phyloP scores from a whole-genome alignment of 2,888 invertebrate genomes.

The Tupiocoris notatus region DNA sequence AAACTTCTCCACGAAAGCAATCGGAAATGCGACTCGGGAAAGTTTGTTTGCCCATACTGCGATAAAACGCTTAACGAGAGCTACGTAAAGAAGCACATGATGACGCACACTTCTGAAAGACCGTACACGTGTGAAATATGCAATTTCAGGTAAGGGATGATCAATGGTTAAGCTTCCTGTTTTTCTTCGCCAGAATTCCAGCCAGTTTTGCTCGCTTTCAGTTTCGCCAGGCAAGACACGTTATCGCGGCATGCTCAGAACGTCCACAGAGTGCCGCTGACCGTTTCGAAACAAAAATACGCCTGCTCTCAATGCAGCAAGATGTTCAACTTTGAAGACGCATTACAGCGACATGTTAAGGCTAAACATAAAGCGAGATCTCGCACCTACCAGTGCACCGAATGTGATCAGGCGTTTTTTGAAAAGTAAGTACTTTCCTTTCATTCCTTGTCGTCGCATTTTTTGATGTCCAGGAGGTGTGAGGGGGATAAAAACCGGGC shows the following conservation, averaged over 20 bases:
- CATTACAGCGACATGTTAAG: slow-evolving; percentile 27
- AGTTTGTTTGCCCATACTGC: slow-evolving; percentile 69
- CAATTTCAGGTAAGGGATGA: slow-evolving; percentile 4
- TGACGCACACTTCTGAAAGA: slow-evolving; percentile 61
- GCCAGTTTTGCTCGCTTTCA: slow-evolving; percentile 53
- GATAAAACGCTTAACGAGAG: slow-evolving; percentile 65
- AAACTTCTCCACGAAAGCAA: slow-evolving; percentile 33
- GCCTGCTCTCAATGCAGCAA: slow-evolving; percentile 27
- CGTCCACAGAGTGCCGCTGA: slow-evolving; percentile 54
- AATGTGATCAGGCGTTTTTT: slow-evolving; percentile 54
- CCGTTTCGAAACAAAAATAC: neutral
- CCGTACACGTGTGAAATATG: slow-evolving; percentile 62
- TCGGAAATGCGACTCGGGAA: slow-evolving; percentile 53
- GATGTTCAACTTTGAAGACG: slow-evolving; percentile 17
- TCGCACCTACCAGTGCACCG: slow-evolving; percentile 52
- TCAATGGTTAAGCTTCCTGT: neutral
- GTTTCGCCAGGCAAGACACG: slow-evolving; percentile 67
- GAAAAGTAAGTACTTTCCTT: slow-evolving; percentile 54
- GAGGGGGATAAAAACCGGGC: no score
- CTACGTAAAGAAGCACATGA: slow-evolving; percentile 68
- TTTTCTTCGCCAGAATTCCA: no score
- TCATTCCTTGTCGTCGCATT: no score
- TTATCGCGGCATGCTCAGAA: slow-evolving; percentile 62
- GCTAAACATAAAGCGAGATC: slow-evolving; percentile 50
- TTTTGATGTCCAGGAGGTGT: no score